A percentile compares a stretch with the other conserved stretches of the same genome.
These are phyloP conservation scores for Phalacrocorax brasilianus DNA, from an alignment of 2,113 vertebrate genomes.

Conservation along the genomic window DNA sequence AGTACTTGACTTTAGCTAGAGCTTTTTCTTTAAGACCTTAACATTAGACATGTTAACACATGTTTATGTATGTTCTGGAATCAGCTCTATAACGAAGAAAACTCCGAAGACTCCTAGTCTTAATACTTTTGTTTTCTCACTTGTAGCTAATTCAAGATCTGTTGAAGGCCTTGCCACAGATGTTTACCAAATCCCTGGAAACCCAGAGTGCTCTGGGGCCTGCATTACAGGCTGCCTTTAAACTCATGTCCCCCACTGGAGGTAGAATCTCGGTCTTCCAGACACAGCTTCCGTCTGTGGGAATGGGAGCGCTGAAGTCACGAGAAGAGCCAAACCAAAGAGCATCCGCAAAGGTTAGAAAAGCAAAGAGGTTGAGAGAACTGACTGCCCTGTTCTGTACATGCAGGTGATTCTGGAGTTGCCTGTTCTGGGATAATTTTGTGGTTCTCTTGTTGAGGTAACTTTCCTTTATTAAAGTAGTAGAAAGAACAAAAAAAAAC, in stretches of 20 bases:
- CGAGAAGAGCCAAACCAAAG: slow-evolving; percentile 93
- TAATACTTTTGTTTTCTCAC: slow-evolving; percentile 24
- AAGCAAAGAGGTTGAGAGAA: not conserved
- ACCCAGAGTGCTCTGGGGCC: slow-evolving; percentile 94
- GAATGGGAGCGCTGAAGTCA: slow-evolving; percentile 87
- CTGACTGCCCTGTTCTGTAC: not conserved
- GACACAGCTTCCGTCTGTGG: slow-evolving; percentile 92
- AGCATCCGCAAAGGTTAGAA: slow-evolving; percentile 86
- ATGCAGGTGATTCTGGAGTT: not conserved
- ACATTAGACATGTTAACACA: not conserved
- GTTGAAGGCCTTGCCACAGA: slow-evolving; percentile 87
- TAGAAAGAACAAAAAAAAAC: not conserved
- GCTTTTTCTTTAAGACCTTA: not conserved
- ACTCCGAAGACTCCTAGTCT: not conserved
- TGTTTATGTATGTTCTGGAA: not conserved
- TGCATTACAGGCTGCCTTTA: slow-evolving; percentile 92
- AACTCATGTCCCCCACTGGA: slow-evolving; percentile 92
- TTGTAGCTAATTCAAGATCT: slow-evolving; percentile 92
- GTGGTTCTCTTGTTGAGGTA: not conserved
- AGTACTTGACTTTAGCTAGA: not conserved
- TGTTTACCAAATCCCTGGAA: slow-evolving; percentile 94
- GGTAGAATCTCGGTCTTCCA: slow-evolving; percentile 94
- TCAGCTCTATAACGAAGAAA: not conserved
- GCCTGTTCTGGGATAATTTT: not conserved
- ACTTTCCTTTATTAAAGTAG: not conserved